These are phyloP conservation scores for Antitype chi DNA, from an alignment of 2,888 invertebrate genomes.

Conservation along the genomic window DNA sequence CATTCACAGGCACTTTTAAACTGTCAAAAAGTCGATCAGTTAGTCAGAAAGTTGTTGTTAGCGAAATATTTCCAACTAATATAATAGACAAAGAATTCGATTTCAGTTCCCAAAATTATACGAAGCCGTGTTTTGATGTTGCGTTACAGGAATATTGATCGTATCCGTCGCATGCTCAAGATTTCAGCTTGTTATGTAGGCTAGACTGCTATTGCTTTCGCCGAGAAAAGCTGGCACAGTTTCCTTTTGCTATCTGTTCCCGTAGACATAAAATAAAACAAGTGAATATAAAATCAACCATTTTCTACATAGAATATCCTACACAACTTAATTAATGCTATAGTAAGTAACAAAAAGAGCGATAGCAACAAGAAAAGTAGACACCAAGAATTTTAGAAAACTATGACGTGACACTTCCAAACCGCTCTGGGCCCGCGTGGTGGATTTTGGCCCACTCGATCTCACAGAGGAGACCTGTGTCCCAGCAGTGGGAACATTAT, in stretches of 20 bases:
- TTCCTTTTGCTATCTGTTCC: background rate
- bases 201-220: background rate
- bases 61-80: background rate
- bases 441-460: too few species aligned
- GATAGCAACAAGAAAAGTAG: background rate
- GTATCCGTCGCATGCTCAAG: background rate
- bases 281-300: background rate
- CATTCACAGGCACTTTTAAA: too few species aligned
- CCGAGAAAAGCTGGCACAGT: background rate
- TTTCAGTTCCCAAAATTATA: slow-evolving; percentile 5
- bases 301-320: background rate
- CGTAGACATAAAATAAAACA: background rate
- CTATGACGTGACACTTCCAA: too few species aligned
- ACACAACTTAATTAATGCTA: too few species aligned
- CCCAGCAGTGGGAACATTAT: too few species aligned
- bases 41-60: too few species aligned
- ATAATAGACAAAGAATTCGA: slow-evolving; percentile 10
- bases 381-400: background rate
- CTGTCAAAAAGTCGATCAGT: too few species aligned
- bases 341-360: background rate
- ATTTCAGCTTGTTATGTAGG: background rate
- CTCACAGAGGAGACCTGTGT: too few species aligned
- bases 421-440: too few species aligned
- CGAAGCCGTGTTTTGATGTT: background rate
- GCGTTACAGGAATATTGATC: background rate